These are phyloP conservation scores for Scaptomyza polygonia DNA, from an alignment of 2,888 invertebrate species.

Conservation along the genomic window DNA sequence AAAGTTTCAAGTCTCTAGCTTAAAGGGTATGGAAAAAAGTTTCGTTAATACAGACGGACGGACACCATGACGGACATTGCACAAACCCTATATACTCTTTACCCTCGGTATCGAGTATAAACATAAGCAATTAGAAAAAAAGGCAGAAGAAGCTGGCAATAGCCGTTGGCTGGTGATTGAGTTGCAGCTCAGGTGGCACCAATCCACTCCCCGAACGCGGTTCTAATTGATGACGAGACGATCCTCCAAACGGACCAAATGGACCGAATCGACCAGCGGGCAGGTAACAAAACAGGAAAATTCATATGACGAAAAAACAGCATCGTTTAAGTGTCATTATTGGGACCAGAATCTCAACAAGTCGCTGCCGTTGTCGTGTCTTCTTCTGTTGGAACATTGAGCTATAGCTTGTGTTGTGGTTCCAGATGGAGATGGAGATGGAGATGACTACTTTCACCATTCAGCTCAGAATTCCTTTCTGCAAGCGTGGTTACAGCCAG, in stretches of 20 bases:
- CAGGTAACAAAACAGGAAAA: slow-evolving; percentile 71
- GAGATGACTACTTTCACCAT: slow-evolving; percentile 73
- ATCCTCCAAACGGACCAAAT: slow-evolving; percentile 10
- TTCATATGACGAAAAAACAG: slow-evolving; percentile 77
- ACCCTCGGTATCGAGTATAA: too few species aligned
- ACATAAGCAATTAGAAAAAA: slow-evolving; percentile 63
- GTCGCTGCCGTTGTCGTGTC: slow-evolving; percentile 60
- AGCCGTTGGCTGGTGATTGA: slow-evolving; percentile 66
- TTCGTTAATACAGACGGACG: too few species aligned
- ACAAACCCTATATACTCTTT: too few species aligned
- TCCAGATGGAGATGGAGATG: slow-evolving; percentile 39
- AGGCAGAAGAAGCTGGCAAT: slow-evolving; percentile 63
- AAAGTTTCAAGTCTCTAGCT: too few species aligned
- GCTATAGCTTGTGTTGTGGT: slow-evolving; percentile 7
- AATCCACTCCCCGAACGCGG: slow-evolving; percentile 29
- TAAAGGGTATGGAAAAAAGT: too few species aligned
- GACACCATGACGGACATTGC: too few species aligned
- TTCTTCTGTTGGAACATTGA: slow-evolving; percentile 32
- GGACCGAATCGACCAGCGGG: slow-evolving; percentile 6
- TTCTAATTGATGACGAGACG: slow-evolving; percentile 68
- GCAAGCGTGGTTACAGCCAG: slow-evolving; percentile 48
- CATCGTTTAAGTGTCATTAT: slow-evolving; percentile 79
- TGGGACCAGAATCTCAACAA: slow-evolving; percentile 78
- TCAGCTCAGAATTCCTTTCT: slow-evolving; percentile 66
- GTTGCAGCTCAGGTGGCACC: slow-evolving; percentile 72